Conservation (phyloP, 2,113 vertebrate genomes). For the Ia io region DNA sequence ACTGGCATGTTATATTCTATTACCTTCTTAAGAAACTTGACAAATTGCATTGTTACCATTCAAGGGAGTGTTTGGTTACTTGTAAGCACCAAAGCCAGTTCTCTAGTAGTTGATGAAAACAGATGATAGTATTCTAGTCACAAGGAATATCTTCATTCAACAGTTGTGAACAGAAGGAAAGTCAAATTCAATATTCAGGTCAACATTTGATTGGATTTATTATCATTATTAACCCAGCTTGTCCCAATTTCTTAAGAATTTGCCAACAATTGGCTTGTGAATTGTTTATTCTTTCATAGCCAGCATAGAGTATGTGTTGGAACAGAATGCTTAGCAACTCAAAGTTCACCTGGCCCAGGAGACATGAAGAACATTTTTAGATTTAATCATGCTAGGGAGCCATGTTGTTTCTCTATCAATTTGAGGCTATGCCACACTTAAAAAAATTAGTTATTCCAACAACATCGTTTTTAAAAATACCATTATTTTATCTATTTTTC, state of each 20-base stretch:
- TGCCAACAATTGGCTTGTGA: background rate
- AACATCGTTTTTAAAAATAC: constrained; percentile 13
- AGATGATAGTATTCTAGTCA: background rate
- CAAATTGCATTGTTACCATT: background rate
- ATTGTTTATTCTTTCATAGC: background rate
- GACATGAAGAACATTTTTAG: background rate
- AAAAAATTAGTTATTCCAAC: constrained; percentile 48
- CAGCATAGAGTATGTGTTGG: background rate
- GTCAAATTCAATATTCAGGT: background rate
- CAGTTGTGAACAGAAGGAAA: background rate
- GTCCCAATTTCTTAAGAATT: background rate
- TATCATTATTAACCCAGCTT: background rate
- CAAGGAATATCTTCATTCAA: background rate
- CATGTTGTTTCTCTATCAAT: constrained; percentile 26
- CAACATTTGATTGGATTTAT: background rate
- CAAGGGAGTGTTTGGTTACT: background rate
- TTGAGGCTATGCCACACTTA: background rate
- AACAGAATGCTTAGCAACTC: constrained; percentile 41
- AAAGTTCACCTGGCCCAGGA: constrained; percentile 5
- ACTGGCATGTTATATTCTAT: background rate
- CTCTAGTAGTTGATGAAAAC: constrained; percentile 3
- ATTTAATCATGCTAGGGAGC: background rate
- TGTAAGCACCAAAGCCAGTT: background rate
- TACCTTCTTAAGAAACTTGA: constrained; percentile 11
- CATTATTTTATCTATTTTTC: constrained; percentile 36